Evolutionary conservation across 2,113 vertebrate genomes (phyloP).

Genomic region (Podiceps cristatus): DNA sequence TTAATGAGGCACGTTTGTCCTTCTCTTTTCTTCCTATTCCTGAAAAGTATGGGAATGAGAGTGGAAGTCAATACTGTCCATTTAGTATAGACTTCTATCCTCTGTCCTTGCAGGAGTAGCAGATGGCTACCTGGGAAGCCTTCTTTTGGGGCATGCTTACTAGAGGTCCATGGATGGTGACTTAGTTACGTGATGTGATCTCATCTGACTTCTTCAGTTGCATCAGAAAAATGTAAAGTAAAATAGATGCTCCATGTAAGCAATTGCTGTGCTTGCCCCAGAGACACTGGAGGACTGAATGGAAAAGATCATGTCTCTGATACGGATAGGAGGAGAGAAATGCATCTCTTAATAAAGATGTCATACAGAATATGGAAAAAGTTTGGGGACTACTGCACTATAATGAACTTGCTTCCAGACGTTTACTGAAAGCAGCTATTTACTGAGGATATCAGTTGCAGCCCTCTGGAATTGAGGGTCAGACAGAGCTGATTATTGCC

Average conservation of each 20-base stretch:
- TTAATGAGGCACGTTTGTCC: not conserved
- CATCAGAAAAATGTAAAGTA: not conserved
- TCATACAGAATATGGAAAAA: not conserved
- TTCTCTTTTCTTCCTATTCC: not conserved
- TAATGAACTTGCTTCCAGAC: constrained; percentile 40
- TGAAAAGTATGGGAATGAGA: not conserved
- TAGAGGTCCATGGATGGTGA: not conserved
- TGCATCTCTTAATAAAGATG: not conserved
- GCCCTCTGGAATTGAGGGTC: constrained; percentile 43
- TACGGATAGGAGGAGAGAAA: not conserved
- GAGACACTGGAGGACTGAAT: not conserved
- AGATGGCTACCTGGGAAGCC: not conserved
- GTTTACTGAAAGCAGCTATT: constrained; percentile 64
- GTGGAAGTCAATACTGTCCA: not conserved
- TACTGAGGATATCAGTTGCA: constrained; percentile 63
- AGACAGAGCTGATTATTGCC: constrained; percentile 60
- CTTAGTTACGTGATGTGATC: not conserved
- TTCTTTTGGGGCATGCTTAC: not conserved
- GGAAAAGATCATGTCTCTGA: not conserved
- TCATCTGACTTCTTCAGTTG: not conserved
- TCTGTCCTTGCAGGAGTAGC: not conserved
- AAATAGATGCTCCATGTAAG: not conserved
- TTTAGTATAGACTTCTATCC: not conserved
- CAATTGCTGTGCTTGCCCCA: not conserved
- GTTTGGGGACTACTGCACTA: constrained; percentile 24